Base-by-base conservation (phyloP, 2,113 vertebrate genomes). In the Micromys minutus region DNA sequence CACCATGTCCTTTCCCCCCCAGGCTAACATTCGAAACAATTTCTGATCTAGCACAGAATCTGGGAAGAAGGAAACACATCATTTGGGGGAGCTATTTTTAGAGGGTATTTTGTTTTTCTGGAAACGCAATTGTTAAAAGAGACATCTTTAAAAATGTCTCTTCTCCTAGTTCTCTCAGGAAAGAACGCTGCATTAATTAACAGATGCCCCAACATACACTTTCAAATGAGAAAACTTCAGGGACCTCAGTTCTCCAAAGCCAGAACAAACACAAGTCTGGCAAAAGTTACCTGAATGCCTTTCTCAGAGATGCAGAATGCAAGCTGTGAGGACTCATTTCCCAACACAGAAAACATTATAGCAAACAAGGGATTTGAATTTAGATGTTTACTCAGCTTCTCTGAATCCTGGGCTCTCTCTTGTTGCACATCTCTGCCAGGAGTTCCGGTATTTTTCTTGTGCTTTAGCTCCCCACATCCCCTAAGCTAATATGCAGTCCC, bases 291-390 rank as follows among this genome's bases (percentile, higher is more conserved):
- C 95, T 94, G 17, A 31, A 79, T 91, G 22, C 59, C 89, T 96
- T 72, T 96, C 52, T 45, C 86, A 92, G 39, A 92, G 95, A 80
- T 2, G 52, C 5, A 96, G 76, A 89, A 26, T 10, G 81, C 50
- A 96, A 96, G 90, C 92, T 93, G n/a, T 42, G 31, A 69, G 65
- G 57, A 17, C 13, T 93, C 50, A 96, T 97, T 92, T 26, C 59
- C 39, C 67, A 93, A 31, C 26, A 87, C 81, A 63, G 75, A 45
- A 36, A 95, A 36, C 75, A 84, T 92, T 91, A 97, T 17, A 90
- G 65, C 95, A 97, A 97, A 97, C 67, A 87, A 71, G 63, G 91
- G 52, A 91, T 93, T 90, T 93, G 84, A 92, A 91, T 79, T 55
- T 65, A 93, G 75, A 26, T 90, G 87, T 96, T 96, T 98, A 93